phyloP scores from a whole-genome alignment of 1,140 invertebrate genomes.

The Monomorium pharaonis region DNA sequence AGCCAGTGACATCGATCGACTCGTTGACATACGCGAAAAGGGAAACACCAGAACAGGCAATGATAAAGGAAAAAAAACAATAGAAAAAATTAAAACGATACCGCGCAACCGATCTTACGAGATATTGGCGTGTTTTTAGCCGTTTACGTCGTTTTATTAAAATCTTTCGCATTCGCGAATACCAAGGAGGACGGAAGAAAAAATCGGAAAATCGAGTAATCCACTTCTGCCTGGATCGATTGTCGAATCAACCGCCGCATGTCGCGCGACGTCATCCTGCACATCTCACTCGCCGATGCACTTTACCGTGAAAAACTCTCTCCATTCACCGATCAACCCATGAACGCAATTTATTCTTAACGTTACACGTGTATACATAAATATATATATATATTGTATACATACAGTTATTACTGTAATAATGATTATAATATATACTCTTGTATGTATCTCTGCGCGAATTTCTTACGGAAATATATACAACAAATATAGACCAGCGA shows the following conservation, averaged over 20 bases:
- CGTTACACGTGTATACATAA: constrained; percentile 65
- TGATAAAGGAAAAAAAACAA: no score
- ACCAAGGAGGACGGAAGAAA: not conserved
- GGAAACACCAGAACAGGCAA: not conserved
- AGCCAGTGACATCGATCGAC: not conserved
- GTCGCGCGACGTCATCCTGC: constrained; percentile 34
- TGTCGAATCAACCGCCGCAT: constrained; percentile 38
- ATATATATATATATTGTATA: constrained; percentile 60
- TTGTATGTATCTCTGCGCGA: constrained; percentile 70
- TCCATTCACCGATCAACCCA: constrained; percentile 54
- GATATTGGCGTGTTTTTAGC: not conserved
- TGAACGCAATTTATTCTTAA: constrained; percentile 61
- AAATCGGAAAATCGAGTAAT: not conserved
- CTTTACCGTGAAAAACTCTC: constrained; percentile 30
- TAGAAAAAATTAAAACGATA: not conserved
- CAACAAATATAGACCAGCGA: constrained; percentile 44
- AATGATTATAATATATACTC: constrained; percentile 33
- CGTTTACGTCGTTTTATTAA: not conserved
- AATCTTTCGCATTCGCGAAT: not conserved
- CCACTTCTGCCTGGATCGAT: constrained; percentile 13
- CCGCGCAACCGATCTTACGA: not conserved
- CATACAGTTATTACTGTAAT: constrained; percentile 48
- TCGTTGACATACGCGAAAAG: not conserved
- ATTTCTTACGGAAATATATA: constrained; percentile 77
- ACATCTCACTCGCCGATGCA: constrained; percentile 50